Evolutionary conservation across 2,888 invertebrate genomes (phyloP).

Genomic region (Lasioglossum lativentre): DNA sequence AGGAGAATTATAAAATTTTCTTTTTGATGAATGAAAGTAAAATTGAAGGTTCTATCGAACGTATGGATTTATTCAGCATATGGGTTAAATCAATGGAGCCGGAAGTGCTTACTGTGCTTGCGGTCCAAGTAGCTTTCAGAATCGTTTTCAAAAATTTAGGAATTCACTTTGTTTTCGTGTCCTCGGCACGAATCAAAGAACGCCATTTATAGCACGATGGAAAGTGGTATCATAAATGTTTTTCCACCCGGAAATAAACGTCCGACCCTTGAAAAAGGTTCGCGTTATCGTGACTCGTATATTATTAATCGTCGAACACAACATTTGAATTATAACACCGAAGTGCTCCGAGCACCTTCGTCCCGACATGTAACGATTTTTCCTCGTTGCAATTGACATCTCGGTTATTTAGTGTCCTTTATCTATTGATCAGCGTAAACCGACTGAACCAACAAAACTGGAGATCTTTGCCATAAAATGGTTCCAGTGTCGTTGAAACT

Average conservation of each 20-base stretch:
- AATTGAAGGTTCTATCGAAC: neutral
- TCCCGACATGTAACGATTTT: constrained; percentile 56
- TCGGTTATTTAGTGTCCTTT: constrained; percentile 73
- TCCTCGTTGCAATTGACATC: constrained; percentile 72
- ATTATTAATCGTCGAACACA: constrained; percentile 46
- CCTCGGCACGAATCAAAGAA: neutral
- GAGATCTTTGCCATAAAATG: neutral
- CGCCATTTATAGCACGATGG: constrained; percentile 1
- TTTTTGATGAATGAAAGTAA: neutral
- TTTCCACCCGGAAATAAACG: constrained; percentile 29
- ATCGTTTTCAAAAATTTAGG: constrained; percentile 20
- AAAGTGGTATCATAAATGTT: constrained; percentile 21
- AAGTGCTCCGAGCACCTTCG: constrained; percentile 38
- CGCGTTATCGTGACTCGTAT: constrained; percentile 29
- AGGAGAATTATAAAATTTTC: neutral
- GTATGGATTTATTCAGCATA: neutral
- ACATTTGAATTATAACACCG: constrained; percentile 43
- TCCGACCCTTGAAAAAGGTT: constrained; percentile 10
- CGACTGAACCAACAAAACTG: neutral
- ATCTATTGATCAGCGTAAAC: constrained; percentile 54
- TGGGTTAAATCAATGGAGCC: neutral
- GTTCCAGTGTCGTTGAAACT: neutral
- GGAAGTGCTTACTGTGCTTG: neutral
- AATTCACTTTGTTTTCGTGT: constrained; percentile 12
- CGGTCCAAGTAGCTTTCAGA: neutral